Percentiles rank a stretch among this genome's conserved stretches.
phyloP scores from a whole-genome alignment of 2,797 vertebrate species.

The Acestrorhynchus altus region DNA sequence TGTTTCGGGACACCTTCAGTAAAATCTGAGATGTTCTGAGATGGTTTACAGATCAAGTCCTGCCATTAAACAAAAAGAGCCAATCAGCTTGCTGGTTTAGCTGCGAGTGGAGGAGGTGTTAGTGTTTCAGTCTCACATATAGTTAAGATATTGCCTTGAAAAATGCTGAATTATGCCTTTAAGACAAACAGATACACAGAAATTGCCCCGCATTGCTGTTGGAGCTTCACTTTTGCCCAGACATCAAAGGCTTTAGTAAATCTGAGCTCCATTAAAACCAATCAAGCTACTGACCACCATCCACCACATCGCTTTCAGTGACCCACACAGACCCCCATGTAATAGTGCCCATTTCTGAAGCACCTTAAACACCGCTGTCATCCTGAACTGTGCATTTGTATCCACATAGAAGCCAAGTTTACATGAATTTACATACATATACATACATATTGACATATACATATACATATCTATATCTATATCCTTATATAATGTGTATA shows the following conservation, averaged over 20 bases:
- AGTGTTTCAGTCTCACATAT: too few species aligned
- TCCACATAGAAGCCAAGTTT: constrained; percentile 43
- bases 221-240: neutral
- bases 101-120: too few species aligned
- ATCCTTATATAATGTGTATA: neutral
- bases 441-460: neutral
- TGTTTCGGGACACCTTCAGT: too few species aligned
- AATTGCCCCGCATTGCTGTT: constrained; percentile 52
- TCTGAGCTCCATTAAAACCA: constrained; percentile 66
- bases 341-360: constrained; percentile 54
- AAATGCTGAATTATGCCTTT: neutral
- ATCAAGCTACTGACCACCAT: constrained; percentile 68
- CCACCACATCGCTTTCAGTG: constrained; percentile 69
- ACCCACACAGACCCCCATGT: constrained; percentile 55
- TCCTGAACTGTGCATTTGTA: constrained; percentile 58
- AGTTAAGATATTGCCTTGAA: neutral
- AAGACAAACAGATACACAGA: neutral
- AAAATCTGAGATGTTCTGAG: too few species aligned
- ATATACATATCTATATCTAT: neutral
- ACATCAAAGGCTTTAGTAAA: constrained; percentile 57
- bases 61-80: too few species aligned
- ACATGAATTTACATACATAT: constrained; percentile 4
- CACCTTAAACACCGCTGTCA: constrained; percentile 59
- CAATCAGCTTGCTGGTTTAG: too few species aligned
- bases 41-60: too few species aligned